Evolutionary conservation across 2,888 invertebrate genomes (phyloP).

Genomic region (Diachrysia chrysitis): DNA sequence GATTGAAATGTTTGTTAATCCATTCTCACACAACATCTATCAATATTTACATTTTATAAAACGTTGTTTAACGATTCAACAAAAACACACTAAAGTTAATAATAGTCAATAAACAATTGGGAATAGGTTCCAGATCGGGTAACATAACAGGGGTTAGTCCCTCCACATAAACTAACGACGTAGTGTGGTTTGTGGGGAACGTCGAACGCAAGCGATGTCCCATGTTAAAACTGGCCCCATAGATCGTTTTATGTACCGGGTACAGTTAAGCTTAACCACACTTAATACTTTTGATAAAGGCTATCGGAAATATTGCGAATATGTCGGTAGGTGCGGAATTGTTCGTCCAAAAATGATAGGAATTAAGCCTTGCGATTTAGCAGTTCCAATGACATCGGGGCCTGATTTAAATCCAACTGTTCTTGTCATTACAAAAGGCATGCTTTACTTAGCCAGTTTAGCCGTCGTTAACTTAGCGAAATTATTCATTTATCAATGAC

Average conservation of each 20-base stretch:
- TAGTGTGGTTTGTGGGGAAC: slow-evolving; percentile 16
- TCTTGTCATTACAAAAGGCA: no score
- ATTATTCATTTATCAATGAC: no score
- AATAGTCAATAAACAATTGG: not conserved
- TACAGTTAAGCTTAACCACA: not conserved
- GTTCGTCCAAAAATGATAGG: no score
- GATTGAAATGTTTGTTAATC: not conserved
- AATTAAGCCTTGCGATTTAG: no score
- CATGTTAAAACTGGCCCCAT: slow-evolving; percentile 22
- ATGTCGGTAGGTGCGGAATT: no score
- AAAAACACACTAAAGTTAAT: not conserved
- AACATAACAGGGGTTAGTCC: not conserved
- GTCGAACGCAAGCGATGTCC: not conserved
- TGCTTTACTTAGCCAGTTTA: no score
- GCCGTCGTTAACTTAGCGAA: no score
- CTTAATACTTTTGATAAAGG: not conserved
- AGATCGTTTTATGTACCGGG: slow-evolving; percentile 3
- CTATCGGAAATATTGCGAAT: not conserved
- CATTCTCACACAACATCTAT: no score
- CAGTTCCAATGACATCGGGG: no score
- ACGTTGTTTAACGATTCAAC: not conserved
- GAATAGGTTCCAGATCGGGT: slow-evolving; percentile 3
- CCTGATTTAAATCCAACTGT: no score
- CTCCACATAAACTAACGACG: slow-evolving; percentile 11
- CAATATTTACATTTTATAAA: no score